Conservation (phyloP, 2,113 vertebrate genomes). For the Catharus fuscescens region DNA sequence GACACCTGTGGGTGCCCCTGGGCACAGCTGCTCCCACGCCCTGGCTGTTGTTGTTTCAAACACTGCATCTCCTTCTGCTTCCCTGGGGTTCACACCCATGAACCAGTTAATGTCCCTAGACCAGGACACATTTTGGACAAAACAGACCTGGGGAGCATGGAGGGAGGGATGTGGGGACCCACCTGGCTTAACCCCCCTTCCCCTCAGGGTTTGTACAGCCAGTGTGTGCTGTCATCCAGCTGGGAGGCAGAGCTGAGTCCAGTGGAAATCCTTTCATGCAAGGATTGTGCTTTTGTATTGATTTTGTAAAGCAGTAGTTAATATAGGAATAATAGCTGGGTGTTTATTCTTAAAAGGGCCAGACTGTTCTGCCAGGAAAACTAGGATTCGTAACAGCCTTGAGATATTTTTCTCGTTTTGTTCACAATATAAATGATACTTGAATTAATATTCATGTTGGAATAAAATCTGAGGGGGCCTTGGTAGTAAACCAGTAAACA, state of each 20-base stretch:
- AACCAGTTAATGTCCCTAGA: accelerated
- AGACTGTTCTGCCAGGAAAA: neutral
- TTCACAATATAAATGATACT: neutral
- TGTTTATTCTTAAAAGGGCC: conserved; percentile 5
- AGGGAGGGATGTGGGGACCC: too few species aligned
- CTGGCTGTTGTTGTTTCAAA: neutral
- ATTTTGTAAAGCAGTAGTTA: neutral
- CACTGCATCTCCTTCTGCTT: neutral
- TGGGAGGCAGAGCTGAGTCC: neutral
- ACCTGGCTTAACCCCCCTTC: neutral
- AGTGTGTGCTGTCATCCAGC: neutral
- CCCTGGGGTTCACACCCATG: accelerated
- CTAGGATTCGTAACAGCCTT: neutral
- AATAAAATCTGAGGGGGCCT: neutral
- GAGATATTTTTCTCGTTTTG: conserved; percentile 8
- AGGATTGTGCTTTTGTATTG: neutral
- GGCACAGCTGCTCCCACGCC: neutral
- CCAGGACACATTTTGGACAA: neutral
- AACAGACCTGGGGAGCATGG: accelerated
- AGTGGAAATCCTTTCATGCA: neutral
- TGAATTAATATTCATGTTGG: conserved; percentile 34
- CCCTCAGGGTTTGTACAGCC: accelerated
- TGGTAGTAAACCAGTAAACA: conserved; percentile 1
- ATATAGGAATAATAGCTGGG: neutral
- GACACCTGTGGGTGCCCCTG: neutral